phyloP scores from a whole-genome alignment of 2,113 vertebrate genomes.

The Centrocercus urophasianus region DNA sequence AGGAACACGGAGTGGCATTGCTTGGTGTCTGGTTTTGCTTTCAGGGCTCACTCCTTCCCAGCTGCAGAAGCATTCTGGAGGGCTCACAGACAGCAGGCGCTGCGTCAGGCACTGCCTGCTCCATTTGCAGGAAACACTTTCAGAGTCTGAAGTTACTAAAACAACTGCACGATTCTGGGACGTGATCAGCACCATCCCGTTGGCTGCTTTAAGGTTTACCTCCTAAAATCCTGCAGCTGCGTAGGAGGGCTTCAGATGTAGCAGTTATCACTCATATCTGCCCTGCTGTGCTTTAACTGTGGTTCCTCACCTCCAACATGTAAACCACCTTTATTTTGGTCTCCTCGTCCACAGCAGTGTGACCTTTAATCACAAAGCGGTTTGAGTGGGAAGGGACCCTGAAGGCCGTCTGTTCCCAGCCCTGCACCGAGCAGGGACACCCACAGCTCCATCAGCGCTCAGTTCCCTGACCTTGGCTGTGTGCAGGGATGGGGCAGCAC shows the following conservation, averaged over 20 bases:
- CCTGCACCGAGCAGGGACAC: too few relatives aligned
- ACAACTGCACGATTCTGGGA: accelerated
- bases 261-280: accelerated
- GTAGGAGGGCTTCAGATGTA: background rate
- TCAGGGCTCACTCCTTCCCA: background rate
- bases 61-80: background rate
- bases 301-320: background rate
- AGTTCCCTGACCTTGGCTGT: too few relatives aligned
- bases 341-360: accelerated
- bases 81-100: background rate
- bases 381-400: too few relatives aligned
- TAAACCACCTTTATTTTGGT: background rate
- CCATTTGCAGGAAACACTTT: background rate
- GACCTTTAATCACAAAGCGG: too few relatives aligned
- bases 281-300: background rate
- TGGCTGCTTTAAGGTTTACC: accelerated
- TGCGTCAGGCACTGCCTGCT: accelerated
- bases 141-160: background rate
- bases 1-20: accelerated
- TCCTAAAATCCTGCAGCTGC: background rate
- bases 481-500: too few relatives aligned
- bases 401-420: too few relatives aligned
- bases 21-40: accelerated
- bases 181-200: accelerated
- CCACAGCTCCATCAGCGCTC: too few relatives aligned